A percentile compares a stretch with the other conserved stretches of the same genome.
Conservation (phyloP, 2,113 vertebrate species). For the Xenopus laevis region DNA sequence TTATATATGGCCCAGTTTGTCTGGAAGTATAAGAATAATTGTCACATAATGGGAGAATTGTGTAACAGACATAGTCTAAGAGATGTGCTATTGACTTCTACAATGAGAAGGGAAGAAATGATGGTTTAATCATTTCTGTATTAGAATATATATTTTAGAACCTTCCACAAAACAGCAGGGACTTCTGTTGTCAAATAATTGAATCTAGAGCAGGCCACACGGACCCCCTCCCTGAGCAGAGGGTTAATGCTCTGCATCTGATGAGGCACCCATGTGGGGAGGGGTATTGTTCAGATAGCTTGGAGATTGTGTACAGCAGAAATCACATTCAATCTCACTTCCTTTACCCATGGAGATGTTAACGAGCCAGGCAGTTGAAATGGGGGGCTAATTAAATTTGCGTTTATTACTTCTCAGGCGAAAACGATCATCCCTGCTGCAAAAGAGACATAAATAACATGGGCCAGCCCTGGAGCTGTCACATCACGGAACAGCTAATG, state of each 20-base stretch:
- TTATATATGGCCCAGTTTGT: background rate
- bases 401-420: conserved; percentile 4
- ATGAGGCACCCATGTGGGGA: conserved; percentile 25
- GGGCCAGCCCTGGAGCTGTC: conserved; percentile 42
- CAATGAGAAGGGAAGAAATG: conserved; percentile 9
- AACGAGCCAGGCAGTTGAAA: conserved; percentile 19
- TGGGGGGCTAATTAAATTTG: conserved; percentile 10
- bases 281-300: conserved; percentile 38
- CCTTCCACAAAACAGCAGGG: conserved; percentile 43
- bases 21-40: background rate
- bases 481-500: conserved; percentile 44
- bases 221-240: conserved; percentile 30
- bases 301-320: conserved; percentile 25
- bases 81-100: conserved; percentile 19
- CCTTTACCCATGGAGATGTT: conserved; percentile 41
- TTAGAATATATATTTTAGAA: conserved; percentile 42
- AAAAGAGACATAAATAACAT: conserved; percentile 44
- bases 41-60: background rate
- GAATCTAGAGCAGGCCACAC: conserved; percentile 29
- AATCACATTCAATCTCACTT: conserved; percentile 39
- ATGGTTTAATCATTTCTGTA: conserved; percentile 43
- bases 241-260: conserved; percentile 24
- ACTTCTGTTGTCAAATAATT: conserved; percentile 42
- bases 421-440: conserved; percentile 45
- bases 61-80: conserved; percentile 12